Evolutionary conservation across 2,888 invertebrate genomes (phyloP), one percentile per base, ranked within the genome.

Genomic region (Acleris holmiana): DNA sequence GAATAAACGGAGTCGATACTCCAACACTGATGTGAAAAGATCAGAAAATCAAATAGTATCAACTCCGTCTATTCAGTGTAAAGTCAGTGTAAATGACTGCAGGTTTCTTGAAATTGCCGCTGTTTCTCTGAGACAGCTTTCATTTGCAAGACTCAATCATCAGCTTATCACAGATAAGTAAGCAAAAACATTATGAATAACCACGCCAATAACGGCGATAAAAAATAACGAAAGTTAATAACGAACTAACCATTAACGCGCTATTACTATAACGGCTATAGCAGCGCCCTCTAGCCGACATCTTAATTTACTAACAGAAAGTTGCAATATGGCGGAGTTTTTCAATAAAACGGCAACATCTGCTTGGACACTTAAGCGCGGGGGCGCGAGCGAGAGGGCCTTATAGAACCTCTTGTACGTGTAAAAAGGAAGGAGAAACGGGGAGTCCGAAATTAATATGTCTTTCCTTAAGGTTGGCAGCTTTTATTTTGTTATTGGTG

Each of bases 301-400:
- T 90, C 91, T 91, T 91, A 91, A 91, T 91, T 89, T 85, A 91
- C 86, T 91, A 82, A 82, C 84, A 77, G 80, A 81, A 80, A 83
- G 76, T 85, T 78, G 75, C 91, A 90, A 86, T 82, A 90, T 88
- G 89, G 88, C 89, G 75, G 81, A 91, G 78, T 91, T 91, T 91
- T 91, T 91, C 91, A 91, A 91, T 91, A 91, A 91, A 91, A 91
- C 76, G 82, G 89, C 76, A 87, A 86, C 91, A 91, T 86, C 91
- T 91, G 91, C 84, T 66, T 68, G 70, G 82, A 86, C 91, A 91
- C 91, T 91, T 91, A 91, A 86, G 88, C 84, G 83, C 77, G 85
- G 85, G 86, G 83, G 89, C 75, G 82, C 65, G 82, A 87, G 67
- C 40, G 83, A 78, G 86, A 87, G 67, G 68, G 71, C 66, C 35